phyloP scores from a whole-genome alignment of 2,797 vertebrate species.

The Euphonia xanthogaster region DNA sequence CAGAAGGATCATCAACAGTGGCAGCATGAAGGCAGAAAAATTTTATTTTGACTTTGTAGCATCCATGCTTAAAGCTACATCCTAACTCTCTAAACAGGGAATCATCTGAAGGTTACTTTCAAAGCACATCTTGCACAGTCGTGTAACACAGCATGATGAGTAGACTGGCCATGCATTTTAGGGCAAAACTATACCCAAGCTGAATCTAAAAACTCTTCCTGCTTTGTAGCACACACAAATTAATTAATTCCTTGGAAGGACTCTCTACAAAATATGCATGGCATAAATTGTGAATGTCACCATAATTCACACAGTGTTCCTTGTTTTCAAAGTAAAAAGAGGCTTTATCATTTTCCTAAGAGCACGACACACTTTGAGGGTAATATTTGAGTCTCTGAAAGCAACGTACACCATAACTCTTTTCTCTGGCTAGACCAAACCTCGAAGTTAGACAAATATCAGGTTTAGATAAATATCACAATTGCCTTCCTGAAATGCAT shows the following conservation, averaged over 20 bases:
- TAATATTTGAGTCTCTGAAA: background rate
- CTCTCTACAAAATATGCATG: background rate
- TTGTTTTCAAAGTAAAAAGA: background rate
- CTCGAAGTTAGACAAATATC: background rate
- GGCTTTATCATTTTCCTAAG: background rate
- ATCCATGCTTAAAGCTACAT: background rate
- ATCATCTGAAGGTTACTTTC: background rate
- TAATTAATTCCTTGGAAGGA: background rate
- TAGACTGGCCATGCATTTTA: background rate
- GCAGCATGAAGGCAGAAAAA: background rate
- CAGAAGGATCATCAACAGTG: background rate
- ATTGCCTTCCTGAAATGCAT: background rate
- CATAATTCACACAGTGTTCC: background rate
- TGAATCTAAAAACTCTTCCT: background rate
- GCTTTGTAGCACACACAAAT: background rate
- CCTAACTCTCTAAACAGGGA: background rate
- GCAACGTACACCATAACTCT: background rate
- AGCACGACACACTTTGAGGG: background rate
- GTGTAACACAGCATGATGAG: background rate
- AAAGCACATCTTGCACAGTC: background rate
- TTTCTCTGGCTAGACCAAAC: background rate
- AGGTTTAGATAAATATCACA: background rate
- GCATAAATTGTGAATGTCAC: background rate
- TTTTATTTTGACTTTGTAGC: background rate
- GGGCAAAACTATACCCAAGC: background rate